phyloP scores from a whole-genome alignment of 2,888 invertebrate genomes.

The Ethmia dodecea region DNA sequence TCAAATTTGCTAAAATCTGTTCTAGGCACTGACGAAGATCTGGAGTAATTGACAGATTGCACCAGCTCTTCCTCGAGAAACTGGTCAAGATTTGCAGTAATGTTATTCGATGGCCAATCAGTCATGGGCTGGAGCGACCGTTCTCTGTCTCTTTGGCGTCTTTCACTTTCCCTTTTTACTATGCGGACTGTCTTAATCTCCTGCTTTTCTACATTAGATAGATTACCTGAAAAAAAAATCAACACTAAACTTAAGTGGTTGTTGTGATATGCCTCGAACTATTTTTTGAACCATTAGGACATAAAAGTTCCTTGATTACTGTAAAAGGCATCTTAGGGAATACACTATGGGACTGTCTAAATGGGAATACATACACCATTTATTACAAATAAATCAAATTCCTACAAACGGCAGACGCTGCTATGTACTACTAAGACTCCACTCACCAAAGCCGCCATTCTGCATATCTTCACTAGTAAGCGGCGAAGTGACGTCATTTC shows the following conservation, averaged over 20 bases:
- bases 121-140: conserved; percentile 75
- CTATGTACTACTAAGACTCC: too few species aligned
- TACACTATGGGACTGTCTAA: too few species aligned
- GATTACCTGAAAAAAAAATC: conserved; percentile 71
- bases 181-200: conserved; percentile 96
- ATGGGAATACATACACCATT: too few species aligned
- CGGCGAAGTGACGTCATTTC: conserved; percentile 50
- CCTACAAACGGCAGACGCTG: too few species aligned
- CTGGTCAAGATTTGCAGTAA: conserved; percentile 64
- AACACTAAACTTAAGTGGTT: not conserved
- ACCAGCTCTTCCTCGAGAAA: conserved; percentile 68
- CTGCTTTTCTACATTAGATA: conserved; percentile 87
- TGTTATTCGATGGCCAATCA: conserved; percentile 60
- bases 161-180: conserved; percentile 93
- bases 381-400: too few species aligned
- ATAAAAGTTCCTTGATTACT: too few species aligned
- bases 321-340: not conserved
- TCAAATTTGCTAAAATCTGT: conserved; percentile 57
- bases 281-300: too few species aligned
- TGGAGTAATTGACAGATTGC: conserved; percentile 48
- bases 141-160: conserved; percentile 89
- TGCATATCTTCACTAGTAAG: conserved; percentile 63
- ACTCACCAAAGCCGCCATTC: conserved; percentile 55
- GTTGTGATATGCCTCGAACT: too few species aligned
- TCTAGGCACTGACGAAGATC: conserved; percentile 76